phyloP scores from a whole-genome alignment of 1,140 invertebrate genomes.

The Zaprionus capensis region DNA sequence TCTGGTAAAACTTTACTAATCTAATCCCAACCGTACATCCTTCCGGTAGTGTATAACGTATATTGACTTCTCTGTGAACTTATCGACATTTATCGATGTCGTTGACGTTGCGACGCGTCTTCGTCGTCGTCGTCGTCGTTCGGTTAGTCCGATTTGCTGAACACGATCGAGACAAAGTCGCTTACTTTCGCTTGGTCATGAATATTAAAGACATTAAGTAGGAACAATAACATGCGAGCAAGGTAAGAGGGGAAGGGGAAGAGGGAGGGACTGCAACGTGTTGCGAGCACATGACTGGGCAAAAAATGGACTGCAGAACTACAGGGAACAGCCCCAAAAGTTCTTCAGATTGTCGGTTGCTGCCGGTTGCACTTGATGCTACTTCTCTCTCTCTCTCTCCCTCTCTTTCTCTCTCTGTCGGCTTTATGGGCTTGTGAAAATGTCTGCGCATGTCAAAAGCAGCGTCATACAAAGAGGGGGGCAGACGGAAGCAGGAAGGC shows the following conservation, averaged over 20 bases:
- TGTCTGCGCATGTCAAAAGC: constrained; percentile 77
- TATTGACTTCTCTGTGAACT: constrained; percentile 11
- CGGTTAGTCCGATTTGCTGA: constrained; percentile 72
- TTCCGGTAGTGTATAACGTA: background rate
- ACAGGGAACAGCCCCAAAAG: constrained; percentile 28
- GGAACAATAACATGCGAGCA: constrained; percentile 69
- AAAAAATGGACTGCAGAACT: constrained; percentile 15
- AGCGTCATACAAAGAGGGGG: constrained; percentile 35
- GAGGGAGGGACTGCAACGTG: background rate
- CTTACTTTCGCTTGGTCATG: constrained; percentile 83
- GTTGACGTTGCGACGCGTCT: constrained; percentile 33
- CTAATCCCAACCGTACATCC: background rate
- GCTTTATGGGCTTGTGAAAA: constrained; percentile 74
- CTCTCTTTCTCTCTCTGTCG: constrained; percentile 16
- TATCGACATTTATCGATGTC: constrained; percentile 38
- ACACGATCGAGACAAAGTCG: constrained; percentile 81
- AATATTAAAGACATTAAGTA: constrained; percentile 83
- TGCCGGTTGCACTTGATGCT: constrained; percentile 64
- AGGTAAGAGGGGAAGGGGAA: constrained; percentile 7
- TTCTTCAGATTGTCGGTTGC: constrained; percentile 10
- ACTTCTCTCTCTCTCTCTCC: constrained; percentile 7
- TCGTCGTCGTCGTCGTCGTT: constrained; percentile 31
- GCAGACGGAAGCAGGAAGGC: constrained; percentile 10
- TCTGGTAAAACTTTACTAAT: background rate
- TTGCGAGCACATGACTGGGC: constrained; percentile 35